These are phyloP conservation scores for Sturmia bella DNA, from an alignment of 2,888 invertebrate species.

Conservation along the genomic window DNA sequence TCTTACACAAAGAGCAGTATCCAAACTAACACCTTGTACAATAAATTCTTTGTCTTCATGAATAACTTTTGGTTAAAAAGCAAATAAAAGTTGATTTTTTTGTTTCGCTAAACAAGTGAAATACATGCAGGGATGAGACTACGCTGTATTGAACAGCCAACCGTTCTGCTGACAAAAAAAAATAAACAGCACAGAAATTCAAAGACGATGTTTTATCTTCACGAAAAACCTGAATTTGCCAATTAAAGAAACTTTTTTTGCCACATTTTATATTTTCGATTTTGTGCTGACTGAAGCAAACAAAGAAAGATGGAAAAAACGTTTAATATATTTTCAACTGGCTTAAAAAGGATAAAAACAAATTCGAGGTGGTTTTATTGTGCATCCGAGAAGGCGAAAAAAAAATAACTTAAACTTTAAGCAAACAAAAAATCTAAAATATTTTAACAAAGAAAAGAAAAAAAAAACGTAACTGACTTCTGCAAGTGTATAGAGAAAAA, in stretches of 20 bases:
- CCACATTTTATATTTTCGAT: constrained; percentile 24
- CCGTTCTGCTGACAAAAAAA: constrained; percentile 14
- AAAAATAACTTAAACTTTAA: constrained; percentile 8
- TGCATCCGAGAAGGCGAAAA: constrained; percentile 6
- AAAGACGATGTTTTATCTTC: neutral
- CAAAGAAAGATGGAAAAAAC: constrained; percentile 38
- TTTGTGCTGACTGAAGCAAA: constrained; percentile 49
- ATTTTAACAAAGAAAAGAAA: constrained; percentile 11
- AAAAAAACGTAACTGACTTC: constrained; percentile 11
- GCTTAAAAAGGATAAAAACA: constrained; percentile 34
- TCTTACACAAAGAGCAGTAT: constrained; percentile 43
- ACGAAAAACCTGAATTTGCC: constrained; percentile 56
- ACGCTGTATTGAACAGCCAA: constrained; percentile 21
- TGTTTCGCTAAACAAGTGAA: neutral
- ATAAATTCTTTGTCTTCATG: constrained; percentile 34
- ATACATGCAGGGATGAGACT: neutral
- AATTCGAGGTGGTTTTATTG: constrained; percentile 36
- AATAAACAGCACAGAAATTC: neutral
- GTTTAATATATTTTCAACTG: constrained; percentile 10
- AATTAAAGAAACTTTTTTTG: constrained; percentile 61
- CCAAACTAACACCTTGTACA: constrained; percentile 31
- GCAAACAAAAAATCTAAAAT: neutral
- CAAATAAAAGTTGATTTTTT: constrained; percentile 7
- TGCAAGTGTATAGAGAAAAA: neutral
- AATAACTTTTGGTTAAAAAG: constrained; percentile 20